phyloP scores from a whole-genome alignment of 1,140 invertebrate species.

The Heliothis subflexa region DNA sequence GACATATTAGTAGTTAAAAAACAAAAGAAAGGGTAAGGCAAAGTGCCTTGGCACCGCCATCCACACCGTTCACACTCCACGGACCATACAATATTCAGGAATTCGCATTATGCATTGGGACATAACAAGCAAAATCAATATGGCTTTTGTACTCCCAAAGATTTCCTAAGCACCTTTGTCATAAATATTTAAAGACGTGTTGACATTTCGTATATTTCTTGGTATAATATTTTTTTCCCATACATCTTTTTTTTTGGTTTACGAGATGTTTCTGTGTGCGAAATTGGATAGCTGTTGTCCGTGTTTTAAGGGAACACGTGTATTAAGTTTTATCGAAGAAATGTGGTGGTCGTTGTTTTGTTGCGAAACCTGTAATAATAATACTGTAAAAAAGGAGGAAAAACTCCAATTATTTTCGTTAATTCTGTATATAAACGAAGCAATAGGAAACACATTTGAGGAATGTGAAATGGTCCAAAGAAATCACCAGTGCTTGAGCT shows the following conservation, averaged over 20 bases:
- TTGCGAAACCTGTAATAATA: too few relatives aligned
- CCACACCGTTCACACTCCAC: conserved; percentile 33
- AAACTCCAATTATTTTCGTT: too few relatives aligned
- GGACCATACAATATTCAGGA: conserved; percentile 74
- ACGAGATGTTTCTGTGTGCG: not conserved
- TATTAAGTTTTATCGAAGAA: not conserved
- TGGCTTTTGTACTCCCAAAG: conserved; percentile 70
- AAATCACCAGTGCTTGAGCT: not conserved
- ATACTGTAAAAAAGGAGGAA: too few relatives aligned
- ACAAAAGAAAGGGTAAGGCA: conserved; percentile 30
- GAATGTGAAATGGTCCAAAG: not conserved
- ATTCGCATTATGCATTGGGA: conserved; percentile 76
- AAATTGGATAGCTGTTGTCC: not conserved
- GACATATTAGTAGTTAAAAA: conserved; percentile 17
- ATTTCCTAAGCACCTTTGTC: conserved; percentile 66
- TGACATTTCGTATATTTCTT: conserved; percentile 61
- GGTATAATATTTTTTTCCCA: conserved; percentile 52
- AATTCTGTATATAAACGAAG: too few relatives aligned
- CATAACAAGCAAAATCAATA: conserved; percentile 81
- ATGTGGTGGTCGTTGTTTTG: not conserved
- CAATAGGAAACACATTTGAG: not conserved
- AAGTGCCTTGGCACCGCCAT: conserved; percentile 36
- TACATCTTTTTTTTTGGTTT: conserved; percentile 12
- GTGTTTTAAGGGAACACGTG: not conserved
- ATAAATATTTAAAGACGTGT: conserved; percentile 79